phyloP scores from a whole-genome alignment of 2,113 vertebrate genomes.

The Struthidea cinerea region DNA sequence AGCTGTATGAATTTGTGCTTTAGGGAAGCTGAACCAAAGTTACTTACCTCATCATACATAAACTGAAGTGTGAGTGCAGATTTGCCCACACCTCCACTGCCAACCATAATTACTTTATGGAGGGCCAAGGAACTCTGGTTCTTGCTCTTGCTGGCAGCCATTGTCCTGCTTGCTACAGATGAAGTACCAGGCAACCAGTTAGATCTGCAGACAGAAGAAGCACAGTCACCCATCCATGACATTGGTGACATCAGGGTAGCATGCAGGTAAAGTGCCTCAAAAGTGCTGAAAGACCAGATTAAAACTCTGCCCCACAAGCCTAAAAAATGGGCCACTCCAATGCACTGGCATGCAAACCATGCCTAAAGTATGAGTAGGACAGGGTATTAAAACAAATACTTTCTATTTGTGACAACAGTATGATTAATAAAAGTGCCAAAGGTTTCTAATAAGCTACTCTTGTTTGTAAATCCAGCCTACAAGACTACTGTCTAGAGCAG shows the following conservation, averaged over 20 bases:
- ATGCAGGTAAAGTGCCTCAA: not conserved
- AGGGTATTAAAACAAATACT: not conserved
- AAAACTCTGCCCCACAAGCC: not conserved
- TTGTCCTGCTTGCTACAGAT: conserved; percentile 25
- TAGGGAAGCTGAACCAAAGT: not conserved
- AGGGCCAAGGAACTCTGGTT: conserved; percentile 80
- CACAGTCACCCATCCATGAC: not conserved
- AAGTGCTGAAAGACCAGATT: not conserved
- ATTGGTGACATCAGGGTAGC: not conserved
- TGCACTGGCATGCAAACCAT: not conserved
- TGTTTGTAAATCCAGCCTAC: not conserved
- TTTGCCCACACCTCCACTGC: conserved; percentile 83
- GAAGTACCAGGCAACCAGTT: not conserved
- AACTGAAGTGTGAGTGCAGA: conserved; percentile 83
- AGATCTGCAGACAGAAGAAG: conserved; percentile 38
- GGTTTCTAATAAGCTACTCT: not conserved
- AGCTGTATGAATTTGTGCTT: not conserved
- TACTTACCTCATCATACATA: conserved; percentile 84
- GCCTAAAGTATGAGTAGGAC: not conserved
- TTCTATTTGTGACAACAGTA: not conserved
- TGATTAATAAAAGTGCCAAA: not conserved
- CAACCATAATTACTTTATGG: conserved; percentile 86
- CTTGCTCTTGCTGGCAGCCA: conserved; percentile 80
- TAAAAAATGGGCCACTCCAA: not conserved
- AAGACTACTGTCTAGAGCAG: not conserved